A percentile compares a stretch with the other conserved stretches of the same genome.
Evolutionary conservation across 2,797 vertebrate genomes (phyloP).

Genomic region (Smutsia gigantea): DNA sequence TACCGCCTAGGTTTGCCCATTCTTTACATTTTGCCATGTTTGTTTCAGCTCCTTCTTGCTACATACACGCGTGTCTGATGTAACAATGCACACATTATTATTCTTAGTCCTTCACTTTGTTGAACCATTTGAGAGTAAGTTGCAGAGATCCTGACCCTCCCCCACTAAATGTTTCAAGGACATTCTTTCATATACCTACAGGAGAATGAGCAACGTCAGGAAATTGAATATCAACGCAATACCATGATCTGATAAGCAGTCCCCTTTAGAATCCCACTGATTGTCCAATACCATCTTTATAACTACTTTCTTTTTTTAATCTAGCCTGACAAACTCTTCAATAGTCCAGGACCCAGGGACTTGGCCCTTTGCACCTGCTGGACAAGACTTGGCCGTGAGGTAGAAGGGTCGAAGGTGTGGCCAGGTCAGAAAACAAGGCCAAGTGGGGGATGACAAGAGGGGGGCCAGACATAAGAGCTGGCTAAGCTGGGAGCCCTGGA

Average conservation of each 20-base stretch:
- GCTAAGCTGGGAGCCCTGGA: not conserved
- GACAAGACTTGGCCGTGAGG: not conserved
- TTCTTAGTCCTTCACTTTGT: not conserved
- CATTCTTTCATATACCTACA: not conserved
- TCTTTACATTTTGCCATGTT: not conserved
- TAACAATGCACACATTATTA: not conserved
- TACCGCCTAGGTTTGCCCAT: not conserved
- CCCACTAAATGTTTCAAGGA: not conserved
- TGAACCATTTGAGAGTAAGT: not conserved
- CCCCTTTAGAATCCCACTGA: not conserved
- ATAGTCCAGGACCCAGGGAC: not conserved
- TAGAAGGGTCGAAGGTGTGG: constrained; percentile 1
- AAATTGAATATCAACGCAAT: not conserved
- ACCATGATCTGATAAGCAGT: not conserved
- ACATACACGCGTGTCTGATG: rapidly evolving
- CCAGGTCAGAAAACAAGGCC: constrained; percentile 23
- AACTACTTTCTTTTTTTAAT: not conserved
- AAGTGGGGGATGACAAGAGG: not conserved
- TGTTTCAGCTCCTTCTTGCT: not conserved
- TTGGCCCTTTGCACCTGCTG: rapidly evolving
- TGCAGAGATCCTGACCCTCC: not conserved
- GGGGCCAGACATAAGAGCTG: not conserved
- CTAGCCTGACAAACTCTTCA: not conserved
- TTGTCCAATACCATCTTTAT: not conserved
- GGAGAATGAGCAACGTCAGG: not conserved